Evolutionary conservation across 2,888 invertebrate genomes (phyloP).

Genomic region (Luperina testacea): DNA sequence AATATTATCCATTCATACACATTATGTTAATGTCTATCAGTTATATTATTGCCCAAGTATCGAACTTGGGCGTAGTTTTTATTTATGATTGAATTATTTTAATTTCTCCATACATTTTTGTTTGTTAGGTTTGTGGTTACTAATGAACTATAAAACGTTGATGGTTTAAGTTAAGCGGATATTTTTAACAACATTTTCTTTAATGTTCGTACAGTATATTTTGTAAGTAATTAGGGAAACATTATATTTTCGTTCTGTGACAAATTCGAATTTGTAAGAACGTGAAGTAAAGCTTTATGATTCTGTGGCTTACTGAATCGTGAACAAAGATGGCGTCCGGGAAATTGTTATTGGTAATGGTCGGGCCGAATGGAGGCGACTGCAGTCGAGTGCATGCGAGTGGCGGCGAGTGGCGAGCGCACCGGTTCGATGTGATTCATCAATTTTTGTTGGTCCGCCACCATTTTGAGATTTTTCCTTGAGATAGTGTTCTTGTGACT

Average conservation of each 20-base stretch:
- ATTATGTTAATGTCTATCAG: slow-evolving; percentile 70
- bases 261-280: slow-evolving; percentile 61
- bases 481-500: slow-evolving; percentile 61
- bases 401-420: slow-evolving; percentile 57
- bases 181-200: slow-evolving; percentile 15
- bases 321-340: slow-evolving; percentile 82
- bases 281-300: slow-evolving; percentile 62
- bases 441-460: slow-evolving; percentile 78
- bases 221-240: slow-evolving; percentile 45
- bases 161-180: slow-evolving; percentile 20
- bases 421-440: slow-evolving; percentile 75
- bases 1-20: slow-evolving; percentile 71
- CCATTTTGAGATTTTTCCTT: slow-evolving; percentile 69
- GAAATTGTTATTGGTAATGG: slow-evolving; percentile 83
- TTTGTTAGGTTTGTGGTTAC: slow-evolving; percentile 38
- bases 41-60: slow-evolving; percentile 61
- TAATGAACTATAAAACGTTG: slow-evolving; percentile 57
- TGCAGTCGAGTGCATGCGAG: slow-evolving; percentile 55
- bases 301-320: slow-evolving; percentile 76
- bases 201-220: slow-evolving; percentile 22
- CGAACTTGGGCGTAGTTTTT: slow-evolving; percentile 62
- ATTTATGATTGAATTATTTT: slow-evolving; percentile 68
- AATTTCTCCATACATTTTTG: slow-evolving; percentile 47
- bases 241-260: slow-evolving; percentile 56
- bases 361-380: slow-evolving; percentile 59